These are phyloP conservation scores for Piaya cayana DNA, from an alignment of 2,113 vertebrate genomes.

Conservation along the genomic window DNA sequence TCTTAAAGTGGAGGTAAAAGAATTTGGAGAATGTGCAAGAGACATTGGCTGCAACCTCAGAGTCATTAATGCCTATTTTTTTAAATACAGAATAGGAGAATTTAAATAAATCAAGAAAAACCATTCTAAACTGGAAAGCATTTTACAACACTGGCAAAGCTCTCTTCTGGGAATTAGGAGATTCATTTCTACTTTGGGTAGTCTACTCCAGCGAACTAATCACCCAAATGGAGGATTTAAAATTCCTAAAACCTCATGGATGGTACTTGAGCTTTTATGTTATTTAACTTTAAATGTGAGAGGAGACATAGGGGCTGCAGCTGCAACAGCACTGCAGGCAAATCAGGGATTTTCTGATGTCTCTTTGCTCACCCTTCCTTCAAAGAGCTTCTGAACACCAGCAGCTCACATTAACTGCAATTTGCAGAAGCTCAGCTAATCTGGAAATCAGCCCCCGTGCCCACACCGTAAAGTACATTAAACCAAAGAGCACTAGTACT, in stretches of 20 bases:
- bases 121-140: background rate
- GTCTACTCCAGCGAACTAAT: background rate
- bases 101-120: background rate
- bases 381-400: constrained; percentile 37
- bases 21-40: background rate
- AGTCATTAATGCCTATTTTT: background rate
- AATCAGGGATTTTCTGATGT: background rate
- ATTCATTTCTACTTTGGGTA: background rate
- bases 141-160: background rate
- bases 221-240: background rate
- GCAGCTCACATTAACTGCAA: constrained; percentile 11
- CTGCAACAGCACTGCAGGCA: background rate
- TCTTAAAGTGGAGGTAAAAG: background rate
- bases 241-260: background rate
- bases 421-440: background rate
- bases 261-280: background rate
- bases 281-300: background rate
- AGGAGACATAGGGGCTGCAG: background rate
- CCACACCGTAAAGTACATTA: background rate
- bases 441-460: background rate
- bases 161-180: background rate
- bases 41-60: background rate
- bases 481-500: background rate
- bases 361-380: background rate
- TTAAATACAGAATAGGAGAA: background rate